Conservation (phyloP, 2,888 invertebrate genomes). For the Eupithecia pulchellata region DNA sequence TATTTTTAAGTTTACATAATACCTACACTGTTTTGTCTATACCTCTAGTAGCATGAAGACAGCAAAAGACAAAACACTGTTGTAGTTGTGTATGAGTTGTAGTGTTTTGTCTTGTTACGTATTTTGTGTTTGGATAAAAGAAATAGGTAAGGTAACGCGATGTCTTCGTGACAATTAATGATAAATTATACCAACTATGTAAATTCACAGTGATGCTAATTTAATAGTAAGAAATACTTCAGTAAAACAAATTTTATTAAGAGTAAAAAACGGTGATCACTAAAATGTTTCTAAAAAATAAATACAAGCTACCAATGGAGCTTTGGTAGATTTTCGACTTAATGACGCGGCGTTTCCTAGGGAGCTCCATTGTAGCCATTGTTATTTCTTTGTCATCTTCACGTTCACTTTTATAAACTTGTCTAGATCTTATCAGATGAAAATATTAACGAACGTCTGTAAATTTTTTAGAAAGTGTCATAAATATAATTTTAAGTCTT, state of each 20-base stretch:
- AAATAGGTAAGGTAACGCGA: too few relatives aligned
- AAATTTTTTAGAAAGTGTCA: constrained; percentile 19
- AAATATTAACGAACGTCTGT: constrained; percentile 11
- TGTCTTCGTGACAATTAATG: too few relatives aligned
- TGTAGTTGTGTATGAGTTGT: too few relatives aligned
- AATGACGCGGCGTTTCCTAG: constrained; percentile 20
- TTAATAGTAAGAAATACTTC: background rate
- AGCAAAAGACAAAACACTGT: too few relatives aligned
- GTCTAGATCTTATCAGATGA: constrained; percentile 1
- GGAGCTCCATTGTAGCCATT: constrained; percentile 30
- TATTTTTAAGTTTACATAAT: background rate
- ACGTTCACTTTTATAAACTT: constrained; percentile 27
- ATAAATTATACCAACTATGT: background rate
- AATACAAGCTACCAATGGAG: background rate
- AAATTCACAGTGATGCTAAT: background rate
- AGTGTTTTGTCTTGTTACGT: too few relatives aligned
- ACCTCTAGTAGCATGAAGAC: too few relatives aligned
- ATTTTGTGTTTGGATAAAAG: too few relatives aligned
- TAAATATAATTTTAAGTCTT: background rate
- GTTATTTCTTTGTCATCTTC: constrained; percentile 23
- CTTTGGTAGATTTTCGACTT: constrained; percentile 8
- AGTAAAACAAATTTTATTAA: background rate
- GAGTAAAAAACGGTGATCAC: background rate
- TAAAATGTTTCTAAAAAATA: background rate
- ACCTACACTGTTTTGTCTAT: too few relatives aligned